Evolutionary conservation across 2,888 invertebrate genomes (phyloP), one percentile per base, ranked within the genome.

Genomic region (Drosophila fulvimacula): DNA sequence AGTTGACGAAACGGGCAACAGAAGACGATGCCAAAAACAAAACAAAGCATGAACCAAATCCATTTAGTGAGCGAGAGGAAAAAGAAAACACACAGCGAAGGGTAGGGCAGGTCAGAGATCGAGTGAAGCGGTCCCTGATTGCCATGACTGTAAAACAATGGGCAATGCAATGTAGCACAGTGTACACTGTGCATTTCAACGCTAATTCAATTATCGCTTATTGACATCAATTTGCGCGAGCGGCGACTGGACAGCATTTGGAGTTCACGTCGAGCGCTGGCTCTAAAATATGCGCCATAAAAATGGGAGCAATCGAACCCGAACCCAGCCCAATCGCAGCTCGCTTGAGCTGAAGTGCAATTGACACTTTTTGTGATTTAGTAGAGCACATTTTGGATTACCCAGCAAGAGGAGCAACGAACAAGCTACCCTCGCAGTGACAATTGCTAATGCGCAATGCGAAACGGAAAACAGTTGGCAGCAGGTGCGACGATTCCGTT

Each of bases 131-230:
- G 24, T 71, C 49, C 57, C 63, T 70, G 82, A 73, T 73, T 81
- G 81, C 69, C 57, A 32, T 30, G 65, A 46, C 53, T 56, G 48
- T 66, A 76, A 76, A 80, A 80, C 77, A 76, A 76, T 72, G 61
- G 48, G 49, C 75, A 75, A 57, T 76, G 80, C 74, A 72, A 82
- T 76, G 76, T 79, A 69, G 83, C 68, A 73, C 81, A 82, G 81
- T 78, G 81, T 73, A 79, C 70, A 73, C 73, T 83, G 83, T 73
- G 72, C 75, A 80, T 80, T 79, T 82, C 76, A 81, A 70, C 78
- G 78, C 77, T 90, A 90, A 90, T 90, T 88, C 88, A 90, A 90
- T 90, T 90, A 90, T 87, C 88, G 82, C 82, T 88, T 89, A 89
- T 88, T 90, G 90, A 88, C 87, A 88, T 79, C 89, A 83, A 89